Conservation (phyloP, 2,888 invertebrate genomes). For the Callimorpha dominula region DNA sequence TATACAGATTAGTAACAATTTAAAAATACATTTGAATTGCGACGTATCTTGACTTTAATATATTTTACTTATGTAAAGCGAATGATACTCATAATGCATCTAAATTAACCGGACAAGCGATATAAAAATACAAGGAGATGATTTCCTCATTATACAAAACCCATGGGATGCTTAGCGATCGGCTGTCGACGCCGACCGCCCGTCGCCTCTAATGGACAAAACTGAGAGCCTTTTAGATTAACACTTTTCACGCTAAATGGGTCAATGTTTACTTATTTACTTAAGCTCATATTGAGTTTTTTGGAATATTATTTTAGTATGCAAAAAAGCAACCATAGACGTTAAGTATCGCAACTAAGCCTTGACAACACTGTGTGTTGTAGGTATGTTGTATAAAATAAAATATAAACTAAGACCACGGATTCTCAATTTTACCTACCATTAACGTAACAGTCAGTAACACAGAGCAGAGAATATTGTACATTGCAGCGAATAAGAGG, state of each 20-base stretch:
- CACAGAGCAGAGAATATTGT: no score
- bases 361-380: neutral
- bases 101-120: no score
- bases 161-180: conserved; percentile 40
- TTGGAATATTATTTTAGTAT: neutral
- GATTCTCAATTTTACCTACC: no score
- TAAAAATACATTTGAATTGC: no score
- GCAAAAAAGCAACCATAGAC: neutral
- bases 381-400: no score
- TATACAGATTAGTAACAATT: no score
- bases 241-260: conserved; percentile 58
- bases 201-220: conserved; percentile 59
- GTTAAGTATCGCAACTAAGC: neutral
- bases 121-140: neutral
- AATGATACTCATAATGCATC: no score
- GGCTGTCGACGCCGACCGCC: conserved; percentile 56
- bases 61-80: no score
- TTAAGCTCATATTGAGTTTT: conserved; percentile 21
- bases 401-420: no score
- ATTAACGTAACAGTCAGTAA: no score
- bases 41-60: no score
- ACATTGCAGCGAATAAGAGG: no score
- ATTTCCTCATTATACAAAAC: conserved; percentile 23
- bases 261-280: conserved; percentile 47
- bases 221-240: conserved; percentile 66